phyloP scores from a whole-genome alignment of 1,140 invertebrate species.

The Octopus bimaculoides region DNA sequence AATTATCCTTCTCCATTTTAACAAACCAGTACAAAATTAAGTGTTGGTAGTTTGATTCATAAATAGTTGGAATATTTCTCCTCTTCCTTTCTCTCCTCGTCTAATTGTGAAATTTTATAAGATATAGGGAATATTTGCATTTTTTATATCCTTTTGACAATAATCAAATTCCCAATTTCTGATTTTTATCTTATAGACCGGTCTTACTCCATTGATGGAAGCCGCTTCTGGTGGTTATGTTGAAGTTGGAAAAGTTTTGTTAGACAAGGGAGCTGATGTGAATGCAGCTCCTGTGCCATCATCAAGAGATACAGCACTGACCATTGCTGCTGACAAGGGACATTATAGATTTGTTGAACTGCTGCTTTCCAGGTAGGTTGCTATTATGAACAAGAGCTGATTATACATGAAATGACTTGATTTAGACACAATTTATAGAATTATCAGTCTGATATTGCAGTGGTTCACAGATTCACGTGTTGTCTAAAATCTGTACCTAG shows the following conservation, averaged over 20 bases:
- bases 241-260: conserved; percentile 91
- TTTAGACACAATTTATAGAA: neutral
- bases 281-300: conserved; percentile 98
- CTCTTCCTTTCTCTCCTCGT: no score
- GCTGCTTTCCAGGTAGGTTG: conserved; percentile 51
- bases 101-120: no score
- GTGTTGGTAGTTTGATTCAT: no score
- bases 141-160: no score
- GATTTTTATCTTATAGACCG: conserved; percentile 67
- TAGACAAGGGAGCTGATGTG: conserved; percentile 97
- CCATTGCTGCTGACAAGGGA: conserved; percentile 98
- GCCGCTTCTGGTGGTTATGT: conserved; percentile 98
- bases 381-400: neutral
- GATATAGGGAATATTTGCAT: no score
- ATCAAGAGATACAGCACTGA: conserved; percentile 95
- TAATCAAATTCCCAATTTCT: no score
- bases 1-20: no score
- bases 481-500: no score
- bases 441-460: neutral
- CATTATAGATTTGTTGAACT: conserved; percentile 96
- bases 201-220: conserved; percentile 98
- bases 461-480: no score
- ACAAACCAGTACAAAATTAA: no score
- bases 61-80: no score
- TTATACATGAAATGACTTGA: neutral